A percentile compares a stretch with the other conserved stretches of the same genome.
These are phyloP conservation scores for Hirtodrosophila cameraria DNA, from an alignment of 2,888 invertebrate genomes.

Conservation along the genomic window DNA sequence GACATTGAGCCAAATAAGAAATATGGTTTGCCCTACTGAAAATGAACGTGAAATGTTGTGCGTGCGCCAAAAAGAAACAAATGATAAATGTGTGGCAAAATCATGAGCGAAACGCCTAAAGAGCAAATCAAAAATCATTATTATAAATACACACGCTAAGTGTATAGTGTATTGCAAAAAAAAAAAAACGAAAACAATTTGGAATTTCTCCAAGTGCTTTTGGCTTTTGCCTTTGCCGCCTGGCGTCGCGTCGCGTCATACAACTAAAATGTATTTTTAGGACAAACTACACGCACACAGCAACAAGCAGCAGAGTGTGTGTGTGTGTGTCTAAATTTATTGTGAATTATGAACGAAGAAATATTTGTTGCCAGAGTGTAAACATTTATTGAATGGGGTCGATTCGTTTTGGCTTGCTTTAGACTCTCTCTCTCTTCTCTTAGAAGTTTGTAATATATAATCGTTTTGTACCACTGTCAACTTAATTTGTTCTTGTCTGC, in stretches of 20 bases:
- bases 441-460: slow-evolving; percentile 43
- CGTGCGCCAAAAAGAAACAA: slow-evolving; percentile 41
- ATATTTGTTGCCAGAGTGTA: slow-evolving; percentile 54
- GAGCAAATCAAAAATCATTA: slow-evolving; percentile 48
- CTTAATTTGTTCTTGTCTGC: slow-evolving; percentile 56
- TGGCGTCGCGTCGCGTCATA: slow-evolving; percentile 73
- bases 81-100: slow-evolving; percentile 33
- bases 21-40: slow-evolving; percentile 10
- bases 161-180: slow-evolving; percentile 30
- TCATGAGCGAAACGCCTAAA: slow-evolving; percentile 26
- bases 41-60: slow-evolving; percentile 29
- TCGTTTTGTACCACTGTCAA: slow-evolving; percentile 33
- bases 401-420: slow-evolving; percentile 23
- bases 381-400: slow-evolving; percentile 64
- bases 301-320: slow-evolving; percentile 36
- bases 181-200: slow-evolving; percentile 47
- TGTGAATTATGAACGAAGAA: slow-evolving; percentile 63
- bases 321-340: slow-evolving; percentile 28
- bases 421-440: too few relatives aligned
- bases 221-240: slow-evolving; percentile 30
- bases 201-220: slow-evolving; percentile 73
- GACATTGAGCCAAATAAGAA: slow-evolving; percentile 53
- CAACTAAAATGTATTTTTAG: slow-evolving; percentile 73
- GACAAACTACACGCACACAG: slow-evolving; percentile 63
- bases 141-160: slow-evolving; percentile 25